Base-by-base conservation (phyloP, 2,113 vertebrate species). In the Petromus typicus region DNA sequence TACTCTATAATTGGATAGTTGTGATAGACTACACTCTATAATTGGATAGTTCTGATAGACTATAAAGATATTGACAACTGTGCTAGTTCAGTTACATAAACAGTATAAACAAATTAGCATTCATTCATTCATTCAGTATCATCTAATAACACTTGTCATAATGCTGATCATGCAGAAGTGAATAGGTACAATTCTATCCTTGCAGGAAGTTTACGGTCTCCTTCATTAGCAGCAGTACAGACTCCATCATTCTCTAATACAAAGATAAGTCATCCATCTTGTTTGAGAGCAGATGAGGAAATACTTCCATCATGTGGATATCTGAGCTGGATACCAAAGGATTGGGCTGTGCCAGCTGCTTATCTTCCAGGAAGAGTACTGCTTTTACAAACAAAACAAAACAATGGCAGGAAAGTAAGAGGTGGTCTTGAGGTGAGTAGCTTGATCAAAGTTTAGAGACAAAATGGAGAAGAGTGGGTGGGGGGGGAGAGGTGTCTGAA, bases 1-100 rank as follows among this genome's bases (percentile, higher is more conserved):
- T 80, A 3, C 34, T 16, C 34, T 43, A 0, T 81, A 79, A 73
- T 93, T 95, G 61, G 18, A 12, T 78, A 43, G 14, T 91, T 94
- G 27, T 80, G 54, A 45, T 71, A 94, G 94, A 88, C 94, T 97
- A 97, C n/a, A n/a, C n/a, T n/a, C n/a, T n/a, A n/a, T n/a, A n/a
- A 59, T 93, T 95, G 61, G 18, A 12, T 78, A 43, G 14, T 91
- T 94, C 34, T 80, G 54, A 45, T 71, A 94, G 94, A 88, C 94
- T 97, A 97, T 32, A 67, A 86, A 90, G 95, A 95, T 97, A 37
- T 80, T 90, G 82, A 32, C 16, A 90, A 43, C 54, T 95, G 93
- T 91, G 67, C 23, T 45, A 66, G 86, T 10, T 61, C 37, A 92
- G 82, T 97, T 97, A 78, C 54, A 90, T 73, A 63, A 7, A 57